Evolutionary conservation across 2,113 vertebrate species (phyloP), one percentile per base, ranked within the genome.

Genomic region (Saimiri boliviensis): DNA sequence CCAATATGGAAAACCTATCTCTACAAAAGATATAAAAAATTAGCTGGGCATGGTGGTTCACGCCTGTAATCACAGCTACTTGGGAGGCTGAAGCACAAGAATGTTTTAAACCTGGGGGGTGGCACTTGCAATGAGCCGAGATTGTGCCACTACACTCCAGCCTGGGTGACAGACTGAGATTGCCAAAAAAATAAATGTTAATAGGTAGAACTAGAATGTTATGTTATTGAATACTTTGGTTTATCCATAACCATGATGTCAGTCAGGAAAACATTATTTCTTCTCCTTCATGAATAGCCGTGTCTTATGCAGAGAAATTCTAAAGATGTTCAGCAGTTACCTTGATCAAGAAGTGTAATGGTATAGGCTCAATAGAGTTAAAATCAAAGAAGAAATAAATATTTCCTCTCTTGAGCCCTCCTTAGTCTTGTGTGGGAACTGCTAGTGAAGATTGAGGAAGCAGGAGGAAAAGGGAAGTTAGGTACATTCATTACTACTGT

Each of bases 391-490:
- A 76, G 70, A 86, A 92, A 88, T 7, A 93, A 82, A 7, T 86
- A 25, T n/a, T 83, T 42, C 70, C n/a, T 47, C n/a, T 83, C 17
- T 54, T 66, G 70, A 83, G 35, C 35, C 70, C 49, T 80, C 25
- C 74, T 92, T 60, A 79, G n/a, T 80, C 11, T 84, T 71, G 20
- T 85, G 63, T 92, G 35, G 60, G 71, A 73, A 54, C 60, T 94
- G 60, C 32, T 89, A 92, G 37, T 54, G 85, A 96, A 79, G 85
- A 42, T 13, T 66, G 58, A 89, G 84, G 30, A 25, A 20, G 54
- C 6, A 73, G 80, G 52, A 95, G 93, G 96, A 95, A 95, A 56
- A 93, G 71, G 86, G 56, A 90, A 96, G 66, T 93, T 94, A 91
- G 45, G 54, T 94, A 86, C 68, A 94, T 54, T n/a, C 82, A 91